Evolutionary conservation across 2,797 vertebrate species (phyloP).

Genomic region (Urosaurus nigricauda): DNA sequence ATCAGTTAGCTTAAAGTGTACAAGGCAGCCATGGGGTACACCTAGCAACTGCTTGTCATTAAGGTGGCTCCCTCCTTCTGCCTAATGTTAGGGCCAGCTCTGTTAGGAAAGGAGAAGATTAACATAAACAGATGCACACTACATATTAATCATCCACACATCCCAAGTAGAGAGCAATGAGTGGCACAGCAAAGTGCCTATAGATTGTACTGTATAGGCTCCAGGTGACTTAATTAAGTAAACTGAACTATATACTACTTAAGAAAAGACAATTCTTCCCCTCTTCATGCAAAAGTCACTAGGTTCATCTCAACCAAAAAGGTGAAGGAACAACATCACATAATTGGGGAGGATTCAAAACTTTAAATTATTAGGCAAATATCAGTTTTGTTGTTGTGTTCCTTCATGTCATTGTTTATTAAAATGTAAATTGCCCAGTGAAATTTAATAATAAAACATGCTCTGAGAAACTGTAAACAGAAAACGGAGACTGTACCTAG

Average conservation of each 20-base stretch:
- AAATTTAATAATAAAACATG: background rate
- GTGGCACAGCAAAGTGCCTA: background rate
- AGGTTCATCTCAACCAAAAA: background rate
- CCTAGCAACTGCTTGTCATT: background rate
- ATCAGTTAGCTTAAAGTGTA: background rate
- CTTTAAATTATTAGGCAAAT: background rate
- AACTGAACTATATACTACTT: background rate
- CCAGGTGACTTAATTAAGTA: background rate
- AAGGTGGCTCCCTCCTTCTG: background rate
- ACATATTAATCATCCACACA: background rate
- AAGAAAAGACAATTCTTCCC: background rate
- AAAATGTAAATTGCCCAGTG: background rate
- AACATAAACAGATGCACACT: background rate
- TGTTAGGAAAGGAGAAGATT: background rate
- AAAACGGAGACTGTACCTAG: background rate
- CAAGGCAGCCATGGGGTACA: background rate
- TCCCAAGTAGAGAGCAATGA: background rate
- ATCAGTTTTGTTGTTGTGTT: too few species aligned
- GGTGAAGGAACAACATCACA: background rate
- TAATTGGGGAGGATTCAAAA: background rate
- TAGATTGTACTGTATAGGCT: too few species aligned
- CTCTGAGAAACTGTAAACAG: background rate
- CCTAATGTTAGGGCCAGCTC: background rate
- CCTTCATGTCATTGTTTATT: too few species aligned
- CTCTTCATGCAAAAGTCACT: background rate